phyloP scores from a whole-genome alignment of 2,113 vertebrate species.

The Caranx melampygus region DNA sequence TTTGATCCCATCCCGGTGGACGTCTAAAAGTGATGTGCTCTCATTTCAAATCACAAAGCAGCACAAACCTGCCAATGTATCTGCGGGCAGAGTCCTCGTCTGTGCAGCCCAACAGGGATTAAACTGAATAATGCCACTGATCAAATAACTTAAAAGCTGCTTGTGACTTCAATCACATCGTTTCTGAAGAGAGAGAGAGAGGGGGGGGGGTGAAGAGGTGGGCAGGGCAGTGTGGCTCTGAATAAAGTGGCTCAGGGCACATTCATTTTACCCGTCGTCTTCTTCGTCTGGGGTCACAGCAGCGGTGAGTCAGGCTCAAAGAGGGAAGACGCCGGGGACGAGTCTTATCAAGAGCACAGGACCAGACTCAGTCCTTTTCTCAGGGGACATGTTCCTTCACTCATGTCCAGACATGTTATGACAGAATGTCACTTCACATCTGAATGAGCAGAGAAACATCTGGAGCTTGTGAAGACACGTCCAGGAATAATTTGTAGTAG shows the following conservation, averaged over 20 bases:
- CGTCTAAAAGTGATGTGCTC: background rate
- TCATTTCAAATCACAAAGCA: slow-evolving; percentile 13
- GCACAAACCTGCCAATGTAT: background rate
- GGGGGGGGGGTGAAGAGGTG: background rate
- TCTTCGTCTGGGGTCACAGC: background rate
- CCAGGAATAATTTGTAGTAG: too few relatives aligned
- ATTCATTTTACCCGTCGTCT: background rate
- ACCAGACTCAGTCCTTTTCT: too few relatives aligned
- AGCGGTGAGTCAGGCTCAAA: background rate
- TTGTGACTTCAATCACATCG: background rate
- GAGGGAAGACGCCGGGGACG: background rate
- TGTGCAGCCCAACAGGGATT: slow-evolving; percentile 2
- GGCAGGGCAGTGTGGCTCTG: background rate
- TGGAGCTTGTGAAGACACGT: too few relatives aligned
- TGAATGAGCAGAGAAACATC: too few relatives aligned
- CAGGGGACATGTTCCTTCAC: background rate
- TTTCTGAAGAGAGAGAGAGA: background rate
- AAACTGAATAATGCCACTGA: background rate
- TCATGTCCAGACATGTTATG: too few relatives aligned
- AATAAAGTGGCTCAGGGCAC: background rate
- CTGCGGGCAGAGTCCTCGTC: background rate
- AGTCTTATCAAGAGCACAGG: background rate
- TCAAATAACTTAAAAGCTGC: slow-evolving; percentile 10
- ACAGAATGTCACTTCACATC: too few relatives aligned
- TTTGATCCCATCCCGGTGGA: background rate